Evolutionary conservation across 2,113 vertebrate species (phyloP), one percentile per base, ranked within the genome.

Genomic region (Rutilus rutilus): DNA sequence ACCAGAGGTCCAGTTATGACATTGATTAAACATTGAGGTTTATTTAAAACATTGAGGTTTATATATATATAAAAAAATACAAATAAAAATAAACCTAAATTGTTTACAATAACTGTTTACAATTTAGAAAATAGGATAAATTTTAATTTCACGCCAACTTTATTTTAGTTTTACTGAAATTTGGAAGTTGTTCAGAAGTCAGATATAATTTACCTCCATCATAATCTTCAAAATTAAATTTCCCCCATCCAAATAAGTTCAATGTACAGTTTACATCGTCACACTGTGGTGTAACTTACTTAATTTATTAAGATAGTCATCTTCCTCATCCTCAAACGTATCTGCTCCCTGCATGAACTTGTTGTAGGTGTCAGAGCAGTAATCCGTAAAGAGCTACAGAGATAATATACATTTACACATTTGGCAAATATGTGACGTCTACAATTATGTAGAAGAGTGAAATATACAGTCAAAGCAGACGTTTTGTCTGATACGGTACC

Each of bases 281-380:
- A 21, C n/a, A 17, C 2, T 17, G 52, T 27, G 19, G 11, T 33
- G 27, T 0, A 17, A 91, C 96, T 96, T 93, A 99, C 98, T 98
- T 81, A 99, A 87, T 92, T 95, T 96, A 86, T 84, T 88, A 17
- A 96, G 91, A 64, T 97, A 92, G 42, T 94, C 87, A 1, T 93
- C 91, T 86, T 98, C 96, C 74, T 96, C 80, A 4, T 97, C 96
- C 4, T 98, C 97, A 93, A 96, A 98, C 8, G 92, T 95, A 90
- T 99, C 97, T 0, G 93, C 90, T 4, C 97, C 97, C 78, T 95
- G 94, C 96, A 99, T 98, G 90, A 97, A 99, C 78, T 95, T 96
- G 23, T 93, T 91, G 71, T 99, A 99, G 77, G 97, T 96, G 75
- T 97, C 96, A 75, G 93, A 90, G 36, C 92, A 92, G 77, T 97